These are phyloP conservation scores for Formica selysi DNA, from an alignment of 1,140 invertebrate genomes.

Conservation along the genomic window DNA sequence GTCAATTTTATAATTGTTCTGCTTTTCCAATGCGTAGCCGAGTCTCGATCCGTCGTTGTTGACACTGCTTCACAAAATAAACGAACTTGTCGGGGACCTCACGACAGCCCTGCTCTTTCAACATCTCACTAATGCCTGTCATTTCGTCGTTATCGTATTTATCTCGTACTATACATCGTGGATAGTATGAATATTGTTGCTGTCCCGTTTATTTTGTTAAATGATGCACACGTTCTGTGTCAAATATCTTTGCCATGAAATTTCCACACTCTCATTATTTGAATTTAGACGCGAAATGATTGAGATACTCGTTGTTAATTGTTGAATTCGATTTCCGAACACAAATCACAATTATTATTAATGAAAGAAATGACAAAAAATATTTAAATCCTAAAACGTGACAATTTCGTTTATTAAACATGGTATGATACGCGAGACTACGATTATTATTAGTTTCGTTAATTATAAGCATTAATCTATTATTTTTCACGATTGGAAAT, in stretches of 20 bases:
- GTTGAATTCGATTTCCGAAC: neutral
- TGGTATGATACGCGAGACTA: neutral
- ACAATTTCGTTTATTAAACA: neutral
- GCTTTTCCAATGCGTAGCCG: neutral
- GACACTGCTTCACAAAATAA: neutral
- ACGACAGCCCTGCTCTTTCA: conserved; percentile 1
- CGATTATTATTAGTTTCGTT: conserved; percentile 16
- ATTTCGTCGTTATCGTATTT: conserved; percentile 21
- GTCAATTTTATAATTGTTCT: neutral
- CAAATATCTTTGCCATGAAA: neutral
- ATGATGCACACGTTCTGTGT: neutral
- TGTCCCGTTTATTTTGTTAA: conserved; percentile 25
- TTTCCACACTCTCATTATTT: neutral
- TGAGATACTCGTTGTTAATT: neutral
- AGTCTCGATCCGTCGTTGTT: neutral
- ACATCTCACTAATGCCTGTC: neutral
- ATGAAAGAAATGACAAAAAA: conserved; percentile 11
- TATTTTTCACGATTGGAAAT: conserved; percentile 25
- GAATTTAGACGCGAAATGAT: neutral
- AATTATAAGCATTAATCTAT: conserved; percentile 21
- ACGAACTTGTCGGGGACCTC: neutral
- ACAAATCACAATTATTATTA: conserved; percentile 22
- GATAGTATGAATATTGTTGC: neutral
- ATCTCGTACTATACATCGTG: neutral
- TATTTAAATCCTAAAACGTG: conserved; percentile 13